Evolutionary conservation across 2,113 vertebrate species (phyloP).

Genomic region (Xyliphius kryptos): DNA sequence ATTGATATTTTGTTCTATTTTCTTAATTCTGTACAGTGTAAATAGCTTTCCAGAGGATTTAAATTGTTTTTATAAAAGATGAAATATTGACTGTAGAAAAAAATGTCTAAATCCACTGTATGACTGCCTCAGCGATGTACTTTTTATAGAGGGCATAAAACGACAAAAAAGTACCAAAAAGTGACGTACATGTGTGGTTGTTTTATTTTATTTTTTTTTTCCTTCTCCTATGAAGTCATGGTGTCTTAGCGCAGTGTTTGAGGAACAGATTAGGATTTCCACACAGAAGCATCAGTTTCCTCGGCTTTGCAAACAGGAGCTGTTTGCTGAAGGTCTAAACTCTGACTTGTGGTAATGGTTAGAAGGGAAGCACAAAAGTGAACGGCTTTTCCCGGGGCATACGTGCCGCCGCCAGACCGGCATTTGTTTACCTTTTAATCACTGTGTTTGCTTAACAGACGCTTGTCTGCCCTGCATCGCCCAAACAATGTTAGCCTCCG

Average conservation of each 20-base stretch:
- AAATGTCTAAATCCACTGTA: slow-evolving; percentile 85
- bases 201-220: no score
- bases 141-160: slow-evolving; percentile 87
- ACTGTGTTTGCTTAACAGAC: slow-evolving; percentile 78
- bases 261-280: slow-evolving; percentile 36
- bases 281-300: slow-evolving; percentile 79
- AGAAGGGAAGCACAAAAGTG: slow-evolving; percentile 84
- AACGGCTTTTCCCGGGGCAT: slow-evolving; percentile 73
- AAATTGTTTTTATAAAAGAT: slow-evolving; percentile 78
- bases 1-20: slow-evolving; percentile 53
- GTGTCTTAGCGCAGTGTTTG: slow-evolving; percentile 17
- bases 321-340: slow-evolving; percentile 89
- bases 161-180: slow-evolving; percentile 74
- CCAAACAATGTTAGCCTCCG: slow-evolving; percentile 59
- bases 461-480: slow-evolving; percentile 67
- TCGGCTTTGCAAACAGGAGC: slow-evolving; percentile 89
- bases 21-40: slow-evolving; percentile 81
- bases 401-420: slow-evolving; percentile 65
- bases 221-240: no score
- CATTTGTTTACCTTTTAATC: slow-evolving; percentile 83
- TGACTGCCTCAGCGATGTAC: slow-evolving; percentile 86
- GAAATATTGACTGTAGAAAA: slow-evolving; percentile 86
- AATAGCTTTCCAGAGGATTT: slow-evolving; percentile 80
- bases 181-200: slow-evolving; percentile 62
- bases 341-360: slow-evolving; percentile 79